Base-by-base conservation (phyloP, 2,888 invertebrate genomes). In the Drosophila falleni region DNA sequence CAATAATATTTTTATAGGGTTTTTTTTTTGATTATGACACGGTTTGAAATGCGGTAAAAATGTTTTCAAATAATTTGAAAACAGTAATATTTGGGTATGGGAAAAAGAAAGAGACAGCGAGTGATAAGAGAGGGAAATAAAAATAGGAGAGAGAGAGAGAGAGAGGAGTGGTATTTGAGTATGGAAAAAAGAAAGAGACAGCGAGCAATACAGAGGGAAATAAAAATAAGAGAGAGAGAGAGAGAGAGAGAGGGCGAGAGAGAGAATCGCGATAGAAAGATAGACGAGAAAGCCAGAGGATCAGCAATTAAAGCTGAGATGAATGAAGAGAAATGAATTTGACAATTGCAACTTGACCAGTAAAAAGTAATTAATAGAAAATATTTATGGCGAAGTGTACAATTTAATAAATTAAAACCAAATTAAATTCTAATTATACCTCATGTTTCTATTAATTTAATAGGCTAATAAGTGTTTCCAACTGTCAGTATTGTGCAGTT, bases 401-500 rank as follows among this genome's bases (percentile, higher is more conserved):
- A 26, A 47, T n/a, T 44, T 6, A 0, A 19, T 19, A 10, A 9
- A 35, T 35, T 35, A 15, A 46, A 23, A n/a, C 3, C 2, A 5
- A 3, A 44, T 33, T 19, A 33, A 44, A n/a, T 23, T 53, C 3
- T 19, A 15, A 58, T 26, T 26, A 15, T 15, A 10, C 2, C 4
- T 19, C 9, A 35, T 13, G 9, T 11, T 26, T 35, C 8, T 0
- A 35, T 11, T 35, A 23, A 26, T 19, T 19, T 19, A 19, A 31
- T 19, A n/a, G n/a, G 29, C 31, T n/a, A 10, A 5, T 4, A 19
- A 31, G 2, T n/a, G 10, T 51, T 42, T 41, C 1, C 11, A 41
- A 8, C 33, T 50, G 16, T 31, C 23, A 16, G 33, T 35, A 67
- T 69, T 44, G 11, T 9, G 11, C 2, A 33, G 23, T 46, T 59